phyloP scores from a whole-genome alignment of 2,888 invertebrate species.

The Mythimna lalbum region DNA sequence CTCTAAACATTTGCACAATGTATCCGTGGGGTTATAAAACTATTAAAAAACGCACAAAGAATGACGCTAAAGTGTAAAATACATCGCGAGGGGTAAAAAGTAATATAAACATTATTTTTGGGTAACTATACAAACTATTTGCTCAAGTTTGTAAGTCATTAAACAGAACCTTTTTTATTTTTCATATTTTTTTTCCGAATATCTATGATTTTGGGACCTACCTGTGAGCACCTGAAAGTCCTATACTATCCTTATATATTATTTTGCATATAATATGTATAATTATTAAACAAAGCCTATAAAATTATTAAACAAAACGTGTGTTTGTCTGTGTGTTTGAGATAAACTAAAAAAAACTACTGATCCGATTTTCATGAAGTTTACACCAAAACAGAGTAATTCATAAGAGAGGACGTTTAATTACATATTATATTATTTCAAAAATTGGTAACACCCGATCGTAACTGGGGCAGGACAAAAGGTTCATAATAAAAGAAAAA shows the following conservation, averaged over 20 bases:
- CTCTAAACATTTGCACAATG: conserved; percentile 71
- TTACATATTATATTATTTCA: too few relatives aligned
- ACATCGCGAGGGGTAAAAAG: conserved; percentile 23
- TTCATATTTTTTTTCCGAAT: conserved; percentile 9
- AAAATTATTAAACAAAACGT: too few relatives aligned
- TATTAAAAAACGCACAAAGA: conserved; percentile 63
- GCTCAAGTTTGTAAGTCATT: conserved; percentile 41
- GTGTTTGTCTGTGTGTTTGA: too few relatives aligned
- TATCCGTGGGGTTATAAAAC: conserved; percentile 67
- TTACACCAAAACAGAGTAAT: too few relatives aligned
- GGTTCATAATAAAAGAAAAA: too few relatives aligned
- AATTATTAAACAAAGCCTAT: too few relatives aligned
- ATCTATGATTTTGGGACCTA: neutral
- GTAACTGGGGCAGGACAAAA: too few relatives aligned
- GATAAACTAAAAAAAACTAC: too few relatives aligned
- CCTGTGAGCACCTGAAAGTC: neutral
- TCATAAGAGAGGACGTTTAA: too few relatives aligned
- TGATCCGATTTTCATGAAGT: too few relatives aligned
- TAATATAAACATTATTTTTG: conserved; percentile 35
- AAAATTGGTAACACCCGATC: too few relatives aligned
- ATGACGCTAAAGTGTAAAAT: conserved; percentile 57
- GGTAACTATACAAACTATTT: conserved; percentile 32
- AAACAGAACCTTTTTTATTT: conserved; percentile 25
- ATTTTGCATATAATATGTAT: too few relatives aligned
- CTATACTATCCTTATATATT: neutral